Conservation (phyloP, 2,113 vertebrate genomes). For the Hydrolagus affinis region DNA sequence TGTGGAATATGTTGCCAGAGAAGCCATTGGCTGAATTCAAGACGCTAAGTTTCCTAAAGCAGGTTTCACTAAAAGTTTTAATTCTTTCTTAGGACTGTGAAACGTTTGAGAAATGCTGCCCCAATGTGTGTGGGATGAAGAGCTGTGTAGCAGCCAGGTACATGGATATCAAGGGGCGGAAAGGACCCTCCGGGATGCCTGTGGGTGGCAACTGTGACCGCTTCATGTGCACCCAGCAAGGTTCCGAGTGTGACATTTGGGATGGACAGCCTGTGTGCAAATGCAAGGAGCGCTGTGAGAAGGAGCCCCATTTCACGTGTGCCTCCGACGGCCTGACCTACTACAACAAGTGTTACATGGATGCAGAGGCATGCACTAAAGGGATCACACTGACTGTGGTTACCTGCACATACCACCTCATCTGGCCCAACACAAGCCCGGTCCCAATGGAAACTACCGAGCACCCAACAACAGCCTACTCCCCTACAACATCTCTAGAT, state of each 20-base stretch:
- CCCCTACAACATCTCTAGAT: conserved; percentile 42
- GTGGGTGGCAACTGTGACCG: conserved; percentile 75
- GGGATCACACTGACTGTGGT: conserved; percentile 77
- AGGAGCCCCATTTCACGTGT: conserved; percentile 90
- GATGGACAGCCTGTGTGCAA: conserved; percentile 86
- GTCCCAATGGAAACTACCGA: conserved; percentile 70
- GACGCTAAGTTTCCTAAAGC: too few species aligned
- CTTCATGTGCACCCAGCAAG: conserved; percentile 88
- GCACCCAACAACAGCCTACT: conserved; percentile 63
- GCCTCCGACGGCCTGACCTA: conserved; percentile 94
- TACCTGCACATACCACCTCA: conserved; percentile 80
- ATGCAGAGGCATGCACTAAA: conserved; percentile 89
- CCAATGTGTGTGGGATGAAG: conserved; percentile 85
- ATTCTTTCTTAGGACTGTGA: conserved; percentile 73
- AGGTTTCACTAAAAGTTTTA: neutral
- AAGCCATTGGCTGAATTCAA: too few species aligned
- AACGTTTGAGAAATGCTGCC: conserved; percentile 88
- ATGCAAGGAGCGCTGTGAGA: conserved; percentile 87
- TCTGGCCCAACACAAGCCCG: conserved; percentile 81
- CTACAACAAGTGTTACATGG: conserved; percentile 98
- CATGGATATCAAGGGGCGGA: conserved; percentile 69
- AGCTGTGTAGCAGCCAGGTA: conserved; percentile 89
- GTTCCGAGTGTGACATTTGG: conserved; percentile 90
- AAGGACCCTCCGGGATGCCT: conserved; percentile 73
- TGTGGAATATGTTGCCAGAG: too few species aligned